phyloP scores from a whole-genome alignment of 2,797 vertebrate species.

The Myripristis murdjan region DNA sequence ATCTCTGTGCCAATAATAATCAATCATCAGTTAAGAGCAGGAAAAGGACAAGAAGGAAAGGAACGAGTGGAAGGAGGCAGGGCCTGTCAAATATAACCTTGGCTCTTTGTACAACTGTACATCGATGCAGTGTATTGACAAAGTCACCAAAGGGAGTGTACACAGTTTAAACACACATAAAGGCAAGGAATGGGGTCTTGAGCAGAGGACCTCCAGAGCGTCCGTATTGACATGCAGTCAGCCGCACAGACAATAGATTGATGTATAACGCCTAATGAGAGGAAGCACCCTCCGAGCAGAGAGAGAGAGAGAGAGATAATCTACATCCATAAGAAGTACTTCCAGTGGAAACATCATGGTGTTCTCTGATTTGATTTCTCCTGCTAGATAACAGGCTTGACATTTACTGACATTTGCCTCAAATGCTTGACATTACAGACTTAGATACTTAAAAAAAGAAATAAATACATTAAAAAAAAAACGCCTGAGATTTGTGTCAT shows the following conservation, averaged over 20 bases:
- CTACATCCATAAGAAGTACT: neutral
- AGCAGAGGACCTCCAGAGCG: neutral
- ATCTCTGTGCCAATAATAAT: conserved; percentile 54
- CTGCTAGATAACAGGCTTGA: conserved; percentile 15
- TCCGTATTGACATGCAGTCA: neutral
- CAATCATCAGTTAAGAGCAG: conserved; percentile 56
- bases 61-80: neutral
- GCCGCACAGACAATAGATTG: neutral
- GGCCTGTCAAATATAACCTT: conserved; percentile 28
- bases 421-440: neutral
- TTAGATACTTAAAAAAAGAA: neutral
- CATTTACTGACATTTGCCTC: conserved; percentile 35
- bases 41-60: conserved; percentile 7
- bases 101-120: conserved; percentile 7
- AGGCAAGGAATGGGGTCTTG: neutral
- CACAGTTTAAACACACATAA: neutral
- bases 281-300: neutral
- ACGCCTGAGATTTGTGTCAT: neutral
- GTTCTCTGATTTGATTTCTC: neutral
- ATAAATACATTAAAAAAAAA: no score
- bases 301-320: neutral
- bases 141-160: conserved; percentile 21
- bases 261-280: neutral
- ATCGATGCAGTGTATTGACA: conserved; percentile 25
- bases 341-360: neutral